Evolutionary conservation across 2,113 vertebrate genomes (phyloP).

Genomic region (Neotoma lepida): DNA sequence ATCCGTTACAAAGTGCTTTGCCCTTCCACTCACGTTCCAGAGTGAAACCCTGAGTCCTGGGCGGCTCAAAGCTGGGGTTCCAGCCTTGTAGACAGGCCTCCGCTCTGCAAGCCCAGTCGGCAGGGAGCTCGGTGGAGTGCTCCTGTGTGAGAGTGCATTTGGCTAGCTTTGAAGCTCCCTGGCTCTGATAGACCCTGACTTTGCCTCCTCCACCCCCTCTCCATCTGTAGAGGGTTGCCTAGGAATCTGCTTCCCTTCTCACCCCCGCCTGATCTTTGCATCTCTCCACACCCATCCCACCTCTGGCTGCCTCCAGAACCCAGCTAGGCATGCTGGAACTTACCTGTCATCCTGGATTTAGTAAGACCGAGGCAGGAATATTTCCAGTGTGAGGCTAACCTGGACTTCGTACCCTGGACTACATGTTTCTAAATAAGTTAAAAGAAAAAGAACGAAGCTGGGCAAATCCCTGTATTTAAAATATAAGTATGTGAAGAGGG

Average conservation of each 20-base stretch:
- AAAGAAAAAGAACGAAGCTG: not conserved
- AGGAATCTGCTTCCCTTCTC: conserved; percentile 21
- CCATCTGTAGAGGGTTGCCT: conserved; percentile 40
- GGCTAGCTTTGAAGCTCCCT: not conserved
- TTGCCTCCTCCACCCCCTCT: not conserved
- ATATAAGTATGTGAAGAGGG: not conserved
- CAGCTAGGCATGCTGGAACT: not conserved
- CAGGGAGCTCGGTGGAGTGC: not conserved
- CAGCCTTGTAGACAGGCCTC: conserved; percentile 64
- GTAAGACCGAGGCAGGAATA: not conserved
- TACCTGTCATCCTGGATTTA: not conserved
- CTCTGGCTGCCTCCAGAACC: not conserved
- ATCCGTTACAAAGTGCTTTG: not conserved
- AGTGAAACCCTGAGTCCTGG: not conserved
- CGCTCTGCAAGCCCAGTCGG: not conserved
- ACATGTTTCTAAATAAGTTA: not conserved
- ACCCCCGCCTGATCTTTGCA: not conserved
- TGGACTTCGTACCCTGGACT: not conserved
- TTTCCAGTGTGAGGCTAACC: not conserved
- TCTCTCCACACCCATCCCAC: not conserved
- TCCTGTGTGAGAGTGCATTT: accelerated
- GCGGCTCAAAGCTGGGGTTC: not conserved
- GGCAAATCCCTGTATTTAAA: not conserved
- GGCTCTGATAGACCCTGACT: not conserved
- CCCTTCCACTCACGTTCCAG: not conserved